Conservation (phyloP, 2,797 vertebrate species). For the Channa striata region DNA sequence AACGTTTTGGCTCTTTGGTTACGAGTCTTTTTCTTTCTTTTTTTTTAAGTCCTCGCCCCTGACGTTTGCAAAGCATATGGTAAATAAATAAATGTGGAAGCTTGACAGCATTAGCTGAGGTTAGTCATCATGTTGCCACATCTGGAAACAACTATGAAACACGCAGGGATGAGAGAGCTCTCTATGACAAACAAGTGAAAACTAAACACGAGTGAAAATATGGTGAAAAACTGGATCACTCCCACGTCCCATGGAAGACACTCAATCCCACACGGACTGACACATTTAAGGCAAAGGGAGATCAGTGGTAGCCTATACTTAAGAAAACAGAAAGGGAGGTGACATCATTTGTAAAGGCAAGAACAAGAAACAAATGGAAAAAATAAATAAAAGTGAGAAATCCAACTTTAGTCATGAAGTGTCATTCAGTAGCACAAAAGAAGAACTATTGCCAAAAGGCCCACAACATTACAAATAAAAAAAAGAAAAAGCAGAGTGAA, state of each 20-base stretch:
- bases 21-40: slow-evolving; percentile 7
- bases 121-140: slow-evolving; percentile 28
- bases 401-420: not conserved
- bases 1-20: slow-evolving; percentile 16
- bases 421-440: not conserved
- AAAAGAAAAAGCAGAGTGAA: not conserved
- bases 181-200: not conserved
- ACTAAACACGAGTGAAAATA: not conserved
- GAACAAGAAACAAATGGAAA: not conserved
- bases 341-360: not conserved
- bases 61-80: not conserved
- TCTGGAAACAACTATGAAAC: slow-evolving; percentile 33
- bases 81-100: slow-evolving; percentile 7
- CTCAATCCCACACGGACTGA: not conserved
- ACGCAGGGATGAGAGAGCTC: not conserved
- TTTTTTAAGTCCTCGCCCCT: not conserved
- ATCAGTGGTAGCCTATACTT: not conserved
- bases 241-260: not conserved
- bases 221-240: not conserved
- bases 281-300: not conserved
- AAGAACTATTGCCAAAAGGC: not conserved
- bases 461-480: too few relatives aligned
- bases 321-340: not conserved
- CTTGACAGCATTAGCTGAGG: slow-evolving; percentile 1
- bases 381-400: too few relatives aligned